A percentile compares a stretch with the other conserved stretches of the same genome.
phyloP scores from a whole-genome alignment of 2,888 invertebrate genomes.

The Morinoia aosen region DNA sequence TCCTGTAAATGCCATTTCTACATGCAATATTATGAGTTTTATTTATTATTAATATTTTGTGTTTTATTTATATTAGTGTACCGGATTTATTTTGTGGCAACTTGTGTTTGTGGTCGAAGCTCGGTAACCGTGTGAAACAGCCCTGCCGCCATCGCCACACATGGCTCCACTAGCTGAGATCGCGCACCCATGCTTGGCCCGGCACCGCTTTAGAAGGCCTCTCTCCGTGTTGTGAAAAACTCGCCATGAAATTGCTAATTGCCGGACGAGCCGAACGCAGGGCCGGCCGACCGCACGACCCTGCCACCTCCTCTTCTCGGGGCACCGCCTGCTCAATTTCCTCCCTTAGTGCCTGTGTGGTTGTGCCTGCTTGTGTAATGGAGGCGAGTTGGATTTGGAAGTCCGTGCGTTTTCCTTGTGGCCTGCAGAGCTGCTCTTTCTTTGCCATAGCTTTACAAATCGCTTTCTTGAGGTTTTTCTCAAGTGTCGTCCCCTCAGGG shows the following conservation, averaged over 20 bases:
- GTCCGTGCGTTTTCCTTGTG: not conserved
- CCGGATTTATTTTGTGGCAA: too few relatives aligned
- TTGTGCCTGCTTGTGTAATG: not conserved
- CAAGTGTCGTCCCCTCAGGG: not conserved
- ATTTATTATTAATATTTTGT: not conserved
- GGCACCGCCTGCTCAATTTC: not conserved
- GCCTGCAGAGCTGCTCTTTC: not conserved
- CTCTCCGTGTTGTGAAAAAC: conserved; percentile 31
- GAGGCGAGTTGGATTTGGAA: not conserved
- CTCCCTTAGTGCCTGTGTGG: not conserved
- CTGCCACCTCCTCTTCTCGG: not conserved
- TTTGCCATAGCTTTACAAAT: not conserved
- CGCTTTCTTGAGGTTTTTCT: not conserved
- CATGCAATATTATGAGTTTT: not conserved
- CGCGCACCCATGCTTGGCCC: not conserved
- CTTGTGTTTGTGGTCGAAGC: not conserved
- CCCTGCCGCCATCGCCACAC: not conserved
- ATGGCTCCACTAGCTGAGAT: not conserved
- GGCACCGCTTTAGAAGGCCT: conserved; percentile 21
- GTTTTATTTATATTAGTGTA: too few relatives aligned
- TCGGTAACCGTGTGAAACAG: not conserved
- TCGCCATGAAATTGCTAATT: conserved; percentile 51
- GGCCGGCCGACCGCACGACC: conserved; percentile 6
- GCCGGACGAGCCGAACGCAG: not conserved
- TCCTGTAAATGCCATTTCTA: not conserved